Evolutionary conservation across 2,888 invertebrate genomes (phyloP).

Genomic region (Tricholauxania praeusta): DNA sequence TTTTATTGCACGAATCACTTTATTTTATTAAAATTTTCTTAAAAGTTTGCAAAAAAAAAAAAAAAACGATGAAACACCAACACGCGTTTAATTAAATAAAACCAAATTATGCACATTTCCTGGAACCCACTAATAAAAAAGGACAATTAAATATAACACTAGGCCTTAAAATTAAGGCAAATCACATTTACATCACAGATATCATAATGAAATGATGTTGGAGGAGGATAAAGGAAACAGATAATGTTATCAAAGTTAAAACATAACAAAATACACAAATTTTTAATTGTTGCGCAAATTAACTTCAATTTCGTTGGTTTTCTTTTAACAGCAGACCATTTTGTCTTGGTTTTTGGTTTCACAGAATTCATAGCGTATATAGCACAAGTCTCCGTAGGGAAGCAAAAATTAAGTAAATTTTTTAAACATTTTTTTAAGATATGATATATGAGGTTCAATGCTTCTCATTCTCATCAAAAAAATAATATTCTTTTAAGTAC

Average conservation of each 20-base stretch:
- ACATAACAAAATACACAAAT: not conserved
- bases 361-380: no score
- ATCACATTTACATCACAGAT: not conserved
- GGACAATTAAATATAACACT: no score
- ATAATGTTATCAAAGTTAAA: not conserved
- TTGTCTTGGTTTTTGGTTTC: no score
- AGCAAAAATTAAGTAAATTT: no score
- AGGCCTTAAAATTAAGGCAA: constrained; percentile 11
- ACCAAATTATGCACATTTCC: no score
- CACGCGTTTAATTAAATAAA: not conserved
- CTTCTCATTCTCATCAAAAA: no score
- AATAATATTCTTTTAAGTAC: no score
- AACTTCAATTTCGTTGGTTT: constrained; percentile 21
- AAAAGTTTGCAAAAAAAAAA: not conserved
- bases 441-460: no score
- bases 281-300: constrained; percentile 21
- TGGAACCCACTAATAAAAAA: no score
- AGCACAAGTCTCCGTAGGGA: no score
- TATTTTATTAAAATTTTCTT: constrained; percentile 16
- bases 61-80: not conserved
- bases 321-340: no score
- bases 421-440: no score
- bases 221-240: not conserved
- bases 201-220: not conserved
- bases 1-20: constrained; percentile 17